Conservation (phyloP, 1,140 invertebrate species). For the Diachasmimorpha longicaudata region DNA sequence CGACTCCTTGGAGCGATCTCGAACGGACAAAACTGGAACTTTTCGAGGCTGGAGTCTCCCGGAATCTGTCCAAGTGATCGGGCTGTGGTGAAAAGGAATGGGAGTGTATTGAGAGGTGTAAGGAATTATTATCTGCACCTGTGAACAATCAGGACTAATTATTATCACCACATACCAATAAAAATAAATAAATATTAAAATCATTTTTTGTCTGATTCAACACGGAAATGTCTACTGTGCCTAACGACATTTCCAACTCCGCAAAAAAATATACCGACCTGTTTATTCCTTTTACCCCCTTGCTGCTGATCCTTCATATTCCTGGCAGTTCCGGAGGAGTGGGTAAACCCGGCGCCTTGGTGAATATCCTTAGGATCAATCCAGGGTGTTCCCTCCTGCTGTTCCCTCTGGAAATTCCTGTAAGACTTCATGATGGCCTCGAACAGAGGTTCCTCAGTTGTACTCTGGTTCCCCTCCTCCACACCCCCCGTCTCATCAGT, state of each 20-base stretch:
- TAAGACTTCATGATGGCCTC: conserved; percentile 32
- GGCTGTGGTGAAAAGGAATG: conserved; percentile 59
- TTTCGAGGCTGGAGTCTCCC: conserved; percentile 58
- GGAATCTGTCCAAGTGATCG: conserved; percentile 42
- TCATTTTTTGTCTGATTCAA: too few species aligned
- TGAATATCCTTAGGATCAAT: conserved; percentile 19
- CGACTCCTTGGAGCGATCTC: conserved; percentile 23
- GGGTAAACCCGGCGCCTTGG: conserved; percentile 10
- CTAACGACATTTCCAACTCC: too few species aligned
- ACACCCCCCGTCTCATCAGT: background rate
- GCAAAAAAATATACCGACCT: conserved; percentile 31
- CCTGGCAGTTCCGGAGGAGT: background rate
- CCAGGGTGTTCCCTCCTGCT: background rate
- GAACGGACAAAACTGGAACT: conserved; percentile 45
- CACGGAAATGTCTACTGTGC: too few species aligned
- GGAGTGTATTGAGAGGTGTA: conserved; percentile 72
- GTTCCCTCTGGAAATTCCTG: conserved; percentile 27
- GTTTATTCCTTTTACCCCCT: conserved; percentile 41
- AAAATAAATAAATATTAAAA: background rate
- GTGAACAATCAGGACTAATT: conserved; percentile 26
- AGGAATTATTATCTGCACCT: conserved; percentile 79
- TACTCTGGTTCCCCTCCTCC: background rate
- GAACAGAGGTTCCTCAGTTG: conserved; percentile 28
- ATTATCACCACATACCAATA: too few species aligned
- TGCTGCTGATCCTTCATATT: conserved; percentile 10